Percentiles rank a stretch among this genome's conserved stretches.
Evolutionary conservation across 64 coral and sea anemone species (phyloP).

Genomic region (Acropora tenuis): DNA sequence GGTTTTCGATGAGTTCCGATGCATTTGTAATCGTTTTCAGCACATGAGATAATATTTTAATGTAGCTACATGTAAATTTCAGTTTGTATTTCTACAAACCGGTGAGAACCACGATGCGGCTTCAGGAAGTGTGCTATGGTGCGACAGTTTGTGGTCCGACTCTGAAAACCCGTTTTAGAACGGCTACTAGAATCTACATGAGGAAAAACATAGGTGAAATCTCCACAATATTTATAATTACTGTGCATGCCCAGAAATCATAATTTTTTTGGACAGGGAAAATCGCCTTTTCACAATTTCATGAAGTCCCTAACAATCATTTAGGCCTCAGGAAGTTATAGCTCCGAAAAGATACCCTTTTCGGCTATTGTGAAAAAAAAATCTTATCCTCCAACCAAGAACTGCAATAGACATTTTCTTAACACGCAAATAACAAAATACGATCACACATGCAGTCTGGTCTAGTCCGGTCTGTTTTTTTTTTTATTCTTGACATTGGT

Average conservation of each 20-base stretch:
- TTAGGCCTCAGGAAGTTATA: neutral
- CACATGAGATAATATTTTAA: neutral
- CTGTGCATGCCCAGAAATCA: constrained; percentile 4
- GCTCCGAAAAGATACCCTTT: too few relatives aligned
- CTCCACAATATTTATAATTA: neutral
- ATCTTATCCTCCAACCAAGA: too few relatives aligned
- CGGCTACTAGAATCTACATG: neutral
- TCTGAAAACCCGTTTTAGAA: neutral
- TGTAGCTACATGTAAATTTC: neutral
- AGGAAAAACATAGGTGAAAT: neutral
- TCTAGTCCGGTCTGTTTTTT: too few relatives aligned
- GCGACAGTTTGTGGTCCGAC: neutral
- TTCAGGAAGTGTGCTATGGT: neutral
- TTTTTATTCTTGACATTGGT: too few relatives aligned
- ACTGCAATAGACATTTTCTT: too few relatives aligned
- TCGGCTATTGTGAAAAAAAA: too few relatives aligned
- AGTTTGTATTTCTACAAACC: neutral
- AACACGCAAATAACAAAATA: too few relatives aligned
- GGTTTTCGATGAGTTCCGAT: neutral
- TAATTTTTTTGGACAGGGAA: neutral
- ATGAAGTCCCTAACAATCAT: neutral
- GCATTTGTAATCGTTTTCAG: neutral
- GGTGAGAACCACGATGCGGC: neutral
- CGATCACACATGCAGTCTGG: too few relatives aligned
- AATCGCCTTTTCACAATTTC: neutral